A percentile compares a stretch with the other conserved stretches of the same genome.
Conservation (phyloP, 2,888 invertebrate genomes). For the Drosophila infuscata region DNA sequence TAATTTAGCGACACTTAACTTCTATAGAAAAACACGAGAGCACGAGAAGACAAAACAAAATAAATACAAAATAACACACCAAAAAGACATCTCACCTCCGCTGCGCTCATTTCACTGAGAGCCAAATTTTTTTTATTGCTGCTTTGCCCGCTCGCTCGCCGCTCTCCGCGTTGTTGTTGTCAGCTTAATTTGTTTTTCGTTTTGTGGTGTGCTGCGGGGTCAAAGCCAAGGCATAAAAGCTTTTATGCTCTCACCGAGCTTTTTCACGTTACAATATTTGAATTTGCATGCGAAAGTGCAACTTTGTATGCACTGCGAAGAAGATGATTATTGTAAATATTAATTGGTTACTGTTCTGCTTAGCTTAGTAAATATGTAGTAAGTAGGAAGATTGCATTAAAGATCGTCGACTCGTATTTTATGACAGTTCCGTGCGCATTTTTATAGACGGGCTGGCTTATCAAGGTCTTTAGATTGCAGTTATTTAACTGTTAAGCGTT, state of each 20-base stretch:
- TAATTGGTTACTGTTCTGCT: not conserved
- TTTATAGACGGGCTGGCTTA: conserved; percentile 19
- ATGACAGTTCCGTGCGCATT: not conserved
- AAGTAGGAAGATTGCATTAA: not conserved
- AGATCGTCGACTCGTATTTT: conserved; percentile 4
- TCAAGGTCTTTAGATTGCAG: conserved; percentile 6
- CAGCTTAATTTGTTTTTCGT: not conserved
- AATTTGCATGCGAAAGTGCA: conserved; percentile 9
- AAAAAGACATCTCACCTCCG: conserved; percentile 53
- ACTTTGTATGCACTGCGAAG: not conserved
- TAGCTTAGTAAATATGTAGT: not conserved
- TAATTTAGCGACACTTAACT: conserved; percentile 21
- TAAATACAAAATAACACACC: not conserved
- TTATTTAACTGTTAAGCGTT: conserved; percentile 10
- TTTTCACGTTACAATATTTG: conserved; percentile 43
- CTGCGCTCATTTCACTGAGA: conserved; percentile 49
- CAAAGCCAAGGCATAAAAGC: conserved; percentile 18
- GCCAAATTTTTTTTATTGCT: not conserved
- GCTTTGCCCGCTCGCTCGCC: not conserved
- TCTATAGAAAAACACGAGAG: not conserved
- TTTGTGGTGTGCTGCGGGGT: not conserved
- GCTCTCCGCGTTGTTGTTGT: conserved; percentile 10
- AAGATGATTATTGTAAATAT: not conserved
- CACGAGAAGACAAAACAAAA: conserved; percentile 1
- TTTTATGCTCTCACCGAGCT: conserved; percentile 34